These are phyloP conservation scores for Ganaspis sp. DNA, from an alignment of 1,140 invertebrate species.

Conservation along the genomic window DNA sequence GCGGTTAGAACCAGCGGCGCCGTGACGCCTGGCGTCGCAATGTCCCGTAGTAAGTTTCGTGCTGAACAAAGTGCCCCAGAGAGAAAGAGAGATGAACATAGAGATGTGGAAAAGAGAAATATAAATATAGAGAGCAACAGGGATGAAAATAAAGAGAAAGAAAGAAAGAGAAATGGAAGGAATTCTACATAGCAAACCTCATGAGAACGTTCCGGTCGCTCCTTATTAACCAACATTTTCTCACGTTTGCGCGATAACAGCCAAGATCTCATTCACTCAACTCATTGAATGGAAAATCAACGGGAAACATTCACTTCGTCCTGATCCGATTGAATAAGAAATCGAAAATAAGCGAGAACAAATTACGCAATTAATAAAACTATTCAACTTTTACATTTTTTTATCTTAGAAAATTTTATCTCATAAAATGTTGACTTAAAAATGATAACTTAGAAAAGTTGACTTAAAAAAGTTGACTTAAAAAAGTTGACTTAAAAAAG, in stretches of 20 bases:
- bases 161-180: neutral
- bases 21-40: slow-evolving; percentile 45
- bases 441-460: no score
- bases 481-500: no score
- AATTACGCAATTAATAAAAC: no score
- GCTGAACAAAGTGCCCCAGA: neutral
- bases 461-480: no score
- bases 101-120: neutral
- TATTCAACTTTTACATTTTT: no score
- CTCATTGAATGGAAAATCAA: slow-evolving; percentile 7
- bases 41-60: slow-evolving; percentile 34
- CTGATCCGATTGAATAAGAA: neutral
- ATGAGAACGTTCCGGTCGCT: neutral
- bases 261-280: neutral
- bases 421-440: no score
- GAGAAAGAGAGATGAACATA: neutral
- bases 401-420: no score
- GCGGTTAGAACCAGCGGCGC: slow-evolving; percentile 41
- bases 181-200: neutral
- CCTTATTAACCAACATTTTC: neutral
- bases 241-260: slow-evolving; percentile 1
- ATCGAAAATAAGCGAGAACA: no score
- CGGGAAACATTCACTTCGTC: neutral
- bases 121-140: slow-evolving; percentile 2
- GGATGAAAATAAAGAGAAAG: neutral